A percentile compares a stretch with the other conserved stretches of the same genome.
Conservation (phyloP, 2,797 vertebrate species). For the Etheostoma perlongum region DNA sequence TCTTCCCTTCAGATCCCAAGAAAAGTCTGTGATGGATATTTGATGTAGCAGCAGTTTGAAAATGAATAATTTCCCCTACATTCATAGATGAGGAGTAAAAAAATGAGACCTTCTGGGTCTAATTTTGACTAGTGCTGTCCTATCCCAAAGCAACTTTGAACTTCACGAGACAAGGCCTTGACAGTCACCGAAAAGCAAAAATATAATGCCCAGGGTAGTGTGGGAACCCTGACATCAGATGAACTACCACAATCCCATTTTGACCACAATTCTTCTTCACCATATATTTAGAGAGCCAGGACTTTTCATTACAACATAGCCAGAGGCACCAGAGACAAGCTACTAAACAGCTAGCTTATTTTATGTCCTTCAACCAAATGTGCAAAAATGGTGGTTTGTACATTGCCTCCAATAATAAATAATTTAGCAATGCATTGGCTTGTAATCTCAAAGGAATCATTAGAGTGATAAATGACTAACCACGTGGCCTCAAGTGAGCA, state of each 20-base stretch:
- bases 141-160: neutral
- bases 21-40: conserved; percentile 57
- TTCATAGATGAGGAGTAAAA: conserved; percentile 21
- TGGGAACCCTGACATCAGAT: conserved; percentile 17
- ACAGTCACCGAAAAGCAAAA: neutral
- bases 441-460: conserved; percentile 86
- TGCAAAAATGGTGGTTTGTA: conserved; percentile 49
- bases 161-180: neutral
- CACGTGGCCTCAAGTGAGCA: conserved; percentile 57
- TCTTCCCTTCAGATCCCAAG: conserved; percentile 39
- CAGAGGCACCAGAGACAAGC: conserved; percentile 74
- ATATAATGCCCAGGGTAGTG: neutral
- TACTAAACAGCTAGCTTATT: conserved; percentile 75
- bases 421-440: conserved; percentile 84
- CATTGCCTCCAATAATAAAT: conserved; percentile 84
- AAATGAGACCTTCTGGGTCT: conserved; percentile 6
- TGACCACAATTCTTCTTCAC: conserved; percentile 17
- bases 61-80: conserved; percentile 53
- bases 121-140: conserved; percentile 18
- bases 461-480: conserved; percentile 83
- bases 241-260: conserved; percentile 16
- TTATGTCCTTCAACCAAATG: conserved; percentile 78
- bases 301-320: conserved; percentile 83
- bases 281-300: conserved; percentile 80
- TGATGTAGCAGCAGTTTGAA: conserved; percentile 58